Evolutionary conservation across 1,140 invertebrate genomes (phyloP).

Genomic region (Globodera rostochiensis): DNA sequence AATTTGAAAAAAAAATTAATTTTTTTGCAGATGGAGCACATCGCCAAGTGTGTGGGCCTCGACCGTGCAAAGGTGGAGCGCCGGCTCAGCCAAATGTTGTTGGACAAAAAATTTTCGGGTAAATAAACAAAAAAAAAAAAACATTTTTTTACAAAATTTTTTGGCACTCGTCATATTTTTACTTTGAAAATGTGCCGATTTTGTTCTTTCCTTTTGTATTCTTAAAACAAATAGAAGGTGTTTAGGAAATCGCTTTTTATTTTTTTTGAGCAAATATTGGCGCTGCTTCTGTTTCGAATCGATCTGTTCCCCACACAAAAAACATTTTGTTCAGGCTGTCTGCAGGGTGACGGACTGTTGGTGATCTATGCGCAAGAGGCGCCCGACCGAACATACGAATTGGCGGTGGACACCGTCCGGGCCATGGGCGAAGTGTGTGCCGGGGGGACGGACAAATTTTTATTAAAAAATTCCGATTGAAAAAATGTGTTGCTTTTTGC

Average conservation of each 20-base stretch:
- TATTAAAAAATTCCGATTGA: too few relatives aligned
- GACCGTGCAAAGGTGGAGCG: conserved; percentile 78
- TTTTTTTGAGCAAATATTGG: conserved; percentile 16
- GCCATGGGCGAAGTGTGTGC: conserved; percentile 86
- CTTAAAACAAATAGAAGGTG: too few relatives aligned
- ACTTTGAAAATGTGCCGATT: too few relatives aligned
- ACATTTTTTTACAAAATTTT: background rate
- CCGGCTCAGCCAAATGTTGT: conserved; percentile 98
- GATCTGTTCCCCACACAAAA: too few relatives aligned
- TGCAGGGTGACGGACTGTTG: conserved; percentile 94
- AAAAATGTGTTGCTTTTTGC: background rate
- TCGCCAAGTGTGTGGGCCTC: conserved; percentile 80
- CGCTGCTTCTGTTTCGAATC: too few relatives aligned
- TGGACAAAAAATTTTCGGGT: conserved; percentile 89
- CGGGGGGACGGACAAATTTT: too few relatives aligned
- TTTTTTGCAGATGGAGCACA: conserved; percentile 67
- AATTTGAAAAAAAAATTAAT: too few relatives aligned
- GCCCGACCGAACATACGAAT: conserved; percentile 95
- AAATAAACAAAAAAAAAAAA: background rate
- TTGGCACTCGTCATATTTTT: background rate
- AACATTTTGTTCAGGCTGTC: conserved; percentile 80
- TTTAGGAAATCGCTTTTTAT: too few relatives aligned
- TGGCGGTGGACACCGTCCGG: conserved; percentile 92
- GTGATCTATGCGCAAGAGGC: conserved; percentile 93
- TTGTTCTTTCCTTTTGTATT: too few relatives aligned